phyloP scores from a whole-genome alignment of 2,113 vertebrate species.

The Eira barbara region DNA sequence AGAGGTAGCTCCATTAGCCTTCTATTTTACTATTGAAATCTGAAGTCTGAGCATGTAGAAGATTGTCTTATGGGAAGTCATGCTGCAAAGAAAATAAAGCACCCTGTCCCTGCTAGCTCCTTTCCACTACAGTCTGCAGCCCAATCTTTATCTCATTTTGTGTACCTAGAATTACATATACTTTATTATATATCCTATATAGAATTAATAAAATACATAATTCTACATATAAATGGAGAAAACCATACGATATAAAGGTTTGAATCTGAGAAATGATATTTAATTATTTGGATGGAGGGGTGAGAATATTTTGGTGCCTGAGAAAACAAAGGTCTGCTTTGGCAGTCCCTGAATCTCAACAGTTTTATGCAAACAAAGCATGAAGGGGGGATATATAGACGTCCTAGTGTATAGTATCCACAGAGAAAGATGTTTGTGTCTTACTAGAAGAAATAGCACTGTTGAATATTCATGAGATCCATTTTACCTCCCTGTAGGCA shows the following conservation, averaged over 20 bases:
- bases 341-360: constrained; percentile 34
- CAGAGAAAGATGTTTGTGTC: constrained; percentile 66
- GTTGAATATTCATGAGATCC: constrained; percentile 75
- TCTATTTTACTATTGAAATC: neutral
- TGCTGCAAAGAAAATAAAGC: neutral
- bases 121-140: constrained; percentile 8
- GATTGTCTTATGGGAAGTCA: neutral
- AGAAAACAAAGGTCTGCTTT: constrained; percentile 56
- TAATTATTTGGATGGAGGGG: constrained; percentile 42
- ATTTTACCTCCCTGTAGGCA: constrained; percentile 57
- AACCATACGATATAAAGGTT: neutral
- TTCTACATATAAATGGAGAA: neutral
- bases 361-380: constrained; percentile 72
- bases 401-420: constrained; percentile 42
- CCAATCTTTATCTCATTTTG: constrained; percentile 47
- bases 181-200: neutral
- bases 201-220: neutral
- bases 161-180: neutral
- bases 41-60: neutral
- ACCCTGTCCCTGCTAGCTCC: neutral
- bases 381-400: constrained; percentile 15
- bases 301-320: constrained; percentile 30
- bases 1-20: neutral
- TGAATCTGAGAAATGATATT: constrained; percentile 47
- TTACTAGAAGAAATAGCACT: constrained; percentile 55